These are phyloP conservation scores for Syrrhaptes paradoxus DNA, from an alignment of 2,113 vertebrate species.

Conservation along the genomic window DNA sequence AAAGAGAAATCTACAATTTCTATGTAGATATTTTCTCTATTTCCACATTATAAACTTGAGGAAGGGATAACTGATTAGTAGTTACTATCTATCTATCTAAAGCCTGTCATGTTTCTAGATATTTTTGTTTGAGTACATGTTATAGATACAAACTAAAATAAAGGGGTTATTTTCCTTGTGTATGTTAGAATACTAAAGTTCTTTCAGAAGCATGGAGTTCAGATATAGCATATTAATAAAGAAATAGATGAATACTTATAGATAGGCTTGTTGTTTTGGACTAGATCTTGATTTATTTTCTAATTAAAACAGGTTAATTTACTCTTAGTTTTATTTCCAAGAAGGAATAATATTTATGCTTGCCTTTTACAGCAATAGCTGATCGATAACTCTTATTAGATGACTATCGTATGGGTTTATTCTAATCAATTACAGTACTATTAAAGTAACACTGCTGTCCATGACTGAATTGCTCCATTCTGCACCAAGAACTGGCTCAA, in stretches of 20 bases:
- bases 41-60: background rate
- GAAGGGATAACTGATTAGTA: background rate
- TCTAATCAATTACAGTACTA: background rate
- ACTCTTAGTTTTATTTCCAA: background rate
- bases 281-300: slow-evolving; percentile 36
- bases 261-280: background rate
- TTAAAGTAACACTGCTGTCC: background rate
- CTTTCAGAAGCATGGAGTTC: background rate
- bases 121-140: slow-evolving; percentile 21
- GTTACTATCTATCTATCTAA: slow-evolving; percentile 23
- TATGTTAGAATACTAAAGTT: background rate
- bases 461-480: background rate
- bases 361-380: background rate
- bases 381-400: background rate
- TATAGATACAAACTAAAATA: background rate
- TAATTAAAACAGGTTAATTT: slow-evolving; percentile 25
- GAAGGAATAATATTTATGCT: slow-evolving; percentile 13
- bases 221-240: slow-evolving; percentile 2
- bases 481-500: background rate
- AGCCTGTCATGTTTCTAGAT: background rate
- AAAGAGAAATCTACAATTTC: slow-evolving; percentile 40
- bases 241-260: background rate
- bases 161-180: background rate
- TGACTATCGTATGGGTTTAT: background rate
- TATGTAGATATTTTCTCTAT: slow-evolving; percentile 37